Evolutionary conservation across 2,888 invertebrate genomes (phyloP), one percentile per base, ranked within the genome.

Genomic region (Digitonthophagus gazella): DNA sequence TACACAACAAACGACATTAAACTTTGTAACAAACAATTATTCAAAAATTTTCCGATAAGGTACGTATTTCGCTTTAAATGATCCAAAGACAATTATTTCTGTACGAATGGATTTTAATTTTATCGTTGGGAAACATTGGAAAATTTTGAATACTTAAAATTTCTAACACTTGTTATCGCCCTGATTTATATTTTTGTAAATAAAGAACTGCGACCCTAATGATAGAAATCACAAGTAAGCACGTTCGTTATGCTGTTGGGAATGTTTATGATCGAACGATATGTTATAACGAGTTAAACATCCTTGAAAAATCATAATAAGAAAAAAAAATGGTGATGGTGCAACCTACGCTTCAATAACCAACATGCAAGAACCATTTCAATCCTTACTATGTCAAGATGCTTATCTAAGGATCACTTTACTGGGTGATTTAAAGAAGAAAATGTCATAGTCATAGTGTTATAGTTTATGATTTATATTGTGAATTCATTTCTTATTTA

Each of bases 351-450:
- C 14, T 14, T 57, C 57, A 15, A 15, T 2, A 5, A 16, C 18
- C 19, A 20, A 71, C 74, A 73, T 73, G 73, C 75, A 74, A 74
- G 71, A 72, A 71, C 74, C 72, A 67, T 69, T 73, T 72, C 74
- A 75, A 74, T 74, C 72, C 72, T 73, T 71, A 71, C 72, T 70
- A 18, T 68, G 74, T 72, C 71, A 71, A 73, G 74, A 74, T 74
- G 44, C 5, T 70, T 74, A 75, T 75, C 75, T 67, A 68, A 72
- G 72, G n/a, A n/a, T n/a, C n/a, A n/a, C 71, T 71, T 72, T 73
- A 71, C 72, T 67, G 67, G 28, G 6, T 6, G 6, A 44, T 11
- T 5, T 44, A 44, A 44, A 11, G 11, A 44, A 44, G 22, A 67
- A 65, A 67, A 71, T 68, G 66, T 67, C 67, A 65, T 55, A 57